phyloP scores from a whole-genome alignment of 1,140 invertebrate genomes.

The Leptopilina boulardi region DNA sequence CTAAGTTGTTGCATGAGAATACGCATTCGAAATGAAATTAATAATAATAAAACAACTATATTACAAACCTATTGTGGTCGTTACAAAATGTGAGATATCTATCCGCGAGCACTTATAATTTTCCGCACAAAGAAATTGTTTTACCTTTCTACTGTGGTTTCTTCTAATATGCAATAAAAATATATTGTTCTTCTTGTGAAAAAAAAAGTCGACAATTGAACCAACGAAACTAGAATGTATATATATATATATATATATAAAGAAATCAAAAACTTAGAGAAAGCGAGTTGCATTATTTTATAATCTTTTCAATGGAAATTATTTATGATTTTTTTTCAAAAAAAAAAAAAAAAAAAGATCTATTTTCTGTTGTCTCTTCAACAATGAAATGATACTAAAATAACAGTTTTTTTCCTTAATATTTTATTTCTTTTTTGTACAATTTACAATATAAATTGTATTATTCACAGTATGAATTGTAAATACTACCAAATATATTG shows the following conservation, averaged over 20 bases:
- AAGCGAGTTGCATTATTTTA: neutral
- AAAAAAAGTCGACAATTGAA: neutral
- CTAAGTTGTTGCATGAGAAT: too few species aligned
- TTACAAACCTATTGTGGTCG: neutral
- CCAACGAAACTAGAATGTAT: neutral
- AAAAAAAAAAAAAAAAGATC: neutral
- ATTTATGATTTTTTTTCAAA: neutral
- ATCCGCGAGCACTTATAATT: neutral
- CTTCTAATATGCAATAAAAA: constrained; percentile 10
- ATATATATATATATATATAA: neutral
- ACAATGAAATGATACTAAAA: too few species aligned
- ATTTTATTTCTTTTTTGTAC: too few species aligned
- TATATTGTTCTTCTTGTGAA: neutral
- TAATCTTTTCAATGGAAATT: neutral
- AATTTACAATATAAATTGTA: too few species aligned
- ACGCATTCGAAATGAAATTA: too few species aligned
- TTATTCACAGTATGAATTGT: too few species aligned
- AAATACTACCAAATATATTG: too few species aligned
- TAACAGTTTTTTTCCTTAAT: too few species aligned
- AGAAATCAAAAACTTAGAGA: neutral
- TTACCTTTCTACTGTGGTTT: neutral
- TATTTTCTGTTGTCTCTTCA: neutral
- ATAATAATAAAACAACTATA: neutral
- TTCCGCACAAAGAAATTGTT: constrained; percentile 14
- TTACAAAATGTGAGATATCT: neutral